Conservation (phyloP, 2,113 vertebrate genomes). For the Cynopterus brachyotis region DNA sequence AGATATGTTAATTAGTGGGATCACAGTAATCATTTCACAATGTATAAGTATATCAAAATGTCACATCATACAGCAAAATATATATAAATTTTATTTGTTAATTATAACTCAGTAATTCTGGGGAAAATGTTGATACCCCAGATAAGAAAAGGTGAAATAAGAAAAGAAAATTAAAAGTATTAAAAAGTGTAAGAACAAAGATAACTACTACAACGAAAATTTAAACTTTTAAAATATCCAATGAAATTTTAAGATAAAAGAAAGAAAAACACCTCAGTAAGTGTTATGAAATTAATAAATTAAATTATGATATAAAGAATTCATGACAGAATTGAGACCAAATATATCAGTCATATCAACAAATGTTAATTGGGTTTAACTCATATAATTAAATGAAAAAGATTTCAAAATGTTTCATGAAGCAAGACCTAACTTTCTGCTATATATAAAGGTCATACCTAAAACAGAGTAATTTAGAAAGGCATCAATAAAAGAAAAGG, state of each 20-base stretch:
- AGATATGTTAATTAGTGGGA: background rate
- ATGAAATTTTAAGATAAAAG: background rate
- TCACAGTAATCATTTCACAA: background rate
- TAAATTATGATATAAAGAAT: conserved; percentile 5
- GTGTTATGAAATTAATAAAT: background rate
- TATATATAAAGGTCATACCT: background rate
- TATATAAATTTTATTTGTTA: background rate
- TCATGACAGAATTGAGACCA: background rate
- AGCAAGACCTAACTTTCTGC: background rate
- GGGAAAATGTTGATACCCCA: background rate
- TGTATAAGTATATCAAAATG: background rate
- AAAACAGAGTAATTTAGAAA: conserved; percentile 1
- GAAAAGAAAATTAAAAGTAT: background rate
- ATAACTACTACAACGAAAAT: background rate
- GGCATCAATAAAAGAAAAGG: background rate
- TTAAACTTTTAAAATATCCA: background rate
- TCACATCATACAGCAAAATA: background rate
- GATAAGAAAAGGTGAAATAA: background rate
- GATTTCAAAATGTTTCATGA: background rate
- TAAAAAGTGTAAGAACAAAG: background rate
- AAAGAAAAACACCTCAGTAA: background rate
- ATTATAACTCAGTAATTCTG: background rate
- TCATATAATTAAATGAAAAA: background rate
- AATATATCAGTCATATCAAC: background rate
- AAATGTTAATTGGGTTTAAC: background rate